Conservation (phyloP, 2,888 invertebrate genomes). For the Leucophora obtusa region DNA sequence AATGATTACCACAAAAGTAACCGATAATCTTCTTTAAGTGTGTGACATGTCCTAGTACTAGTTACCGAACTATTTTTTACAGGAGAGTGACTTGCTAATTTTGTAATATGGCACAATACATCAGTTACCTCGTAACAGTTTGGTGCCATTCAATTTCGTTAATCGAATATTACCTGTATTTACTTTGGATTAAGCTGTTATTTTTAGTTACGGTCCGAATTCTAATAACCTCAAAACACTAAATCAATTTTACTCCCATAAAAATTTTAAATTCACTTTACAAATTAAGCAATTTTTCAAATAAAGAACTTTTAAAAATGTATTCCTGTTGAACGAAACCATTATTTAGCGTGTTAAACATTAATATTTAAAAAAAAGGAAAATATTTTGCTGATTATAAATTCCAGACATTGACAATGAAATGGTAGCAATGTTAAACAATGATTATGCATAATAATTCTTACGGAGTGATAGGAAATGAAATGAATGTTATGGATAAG, state of each 20-base stretch:
- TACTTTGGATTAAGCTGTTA: not conserved
- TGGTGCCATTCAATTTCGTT: too few species aligned
- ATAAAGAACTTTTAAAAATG: not conserved
- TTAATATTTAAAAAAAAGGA: not conserved
- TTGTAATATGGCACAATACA: too few species aligned
- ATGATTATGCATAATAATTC: slow-evolving; percentile 42
- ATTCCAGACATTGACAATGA: slow-evolving; percentile 51
- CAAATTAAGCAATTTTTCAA: not conserved
- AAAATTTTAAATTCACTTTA: not conserved
- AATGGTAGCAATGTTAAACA: slow-evolving; percentile 47
- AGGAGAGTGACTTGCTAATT: too few species aligned
- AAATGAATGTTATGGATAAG: slow-evolving; percentile 1
- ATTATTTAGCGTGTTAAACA: not conserved
- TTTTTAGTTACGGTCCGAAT: not conserved
- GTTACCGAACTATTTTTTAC: too few species aligned
- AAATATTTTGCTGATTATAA: slow-evolving; percentile 46
- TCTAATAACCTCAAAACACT: not conserved
- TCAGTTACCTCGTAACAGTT: too few species aligned
- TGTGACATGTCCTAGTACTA: too few species aligned
- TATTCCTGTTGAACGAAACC: not conserved
- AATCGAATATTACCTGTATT: too few species aligned
- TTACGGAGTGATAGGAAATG: not conserved
- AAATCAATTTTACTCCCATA: not conserved
- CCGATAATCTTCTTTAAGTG: too few species aligned
- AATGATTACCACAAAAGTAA: too few species aligned